Evolutionary conservation across 2,888 invertebrate species (phyloP).

Genomic region (Priocnemis perturbator): DNA sequence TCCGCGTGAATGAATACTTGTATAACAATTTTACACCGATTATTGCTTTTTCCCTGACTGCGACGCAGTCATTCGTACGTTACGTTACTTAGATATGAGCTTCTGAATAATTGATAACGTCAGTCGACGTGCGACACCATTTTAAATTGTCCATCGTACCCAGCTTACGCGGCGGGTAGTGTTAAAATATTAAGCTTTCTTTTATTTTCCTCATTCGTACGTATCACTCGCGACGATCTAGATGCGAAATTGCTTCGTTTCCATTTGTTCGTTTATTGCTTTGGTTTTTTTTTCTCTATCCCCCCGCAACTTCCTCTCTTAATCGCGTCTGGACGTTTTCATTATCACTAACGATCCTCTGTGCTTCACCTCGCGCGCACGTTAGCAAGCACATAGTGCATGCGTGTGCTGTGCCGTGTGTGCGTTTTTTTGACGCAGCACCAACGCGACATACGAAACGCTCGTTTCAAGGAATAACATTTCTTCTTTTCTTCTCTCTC

Average conservation of each 20-base stretch:
- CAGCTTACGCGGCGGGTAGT: too few relatives aligned
- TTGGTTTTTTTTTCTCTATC: slow-evolving; percentile 3
- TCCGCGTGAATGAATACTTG: too few relatives aligned
- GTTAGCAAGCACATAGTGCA: too few relatives aligned
- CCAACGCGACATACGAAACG: background rate
- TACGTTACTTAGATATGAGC: too few relatives aligned
- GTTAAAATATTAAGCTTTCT: background rate
- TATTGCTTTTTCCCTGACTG: slow-evolving; percentile 48
- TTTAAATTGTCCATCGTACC: too few relatives aligned
- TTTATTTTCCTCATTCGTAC: background rate
- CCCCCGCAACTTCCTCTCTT: background rate
- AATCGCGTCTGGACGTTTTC: background rate
- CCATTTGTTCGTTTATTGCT: slow-evolving; percentile 3
- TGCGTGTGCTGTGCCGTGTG: too few relatives aligned
- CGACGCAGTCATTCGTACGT: slow-evolving; percentile 10
- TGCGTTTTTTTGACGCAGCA: too few relatives aligned
- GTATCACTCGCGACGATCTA: background rate
- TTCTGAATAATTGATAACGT: too few relatives aligned
- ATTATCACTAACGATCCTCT: background rate
- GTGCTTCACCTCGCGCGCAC: background rate
- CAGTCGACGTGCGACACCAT: too few relatives aligned
- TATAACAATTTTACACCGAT: slow-evolving; percentile 34
- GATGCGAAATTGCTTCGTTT: background rate
- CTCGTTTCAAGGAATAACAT: background rate
- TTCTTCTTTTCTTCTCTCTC: background rate